Evolutionary conservation across 2,797 vertebrate genomes (phyloP).

Genomic region (Micrastur ruficollis): DNA sequence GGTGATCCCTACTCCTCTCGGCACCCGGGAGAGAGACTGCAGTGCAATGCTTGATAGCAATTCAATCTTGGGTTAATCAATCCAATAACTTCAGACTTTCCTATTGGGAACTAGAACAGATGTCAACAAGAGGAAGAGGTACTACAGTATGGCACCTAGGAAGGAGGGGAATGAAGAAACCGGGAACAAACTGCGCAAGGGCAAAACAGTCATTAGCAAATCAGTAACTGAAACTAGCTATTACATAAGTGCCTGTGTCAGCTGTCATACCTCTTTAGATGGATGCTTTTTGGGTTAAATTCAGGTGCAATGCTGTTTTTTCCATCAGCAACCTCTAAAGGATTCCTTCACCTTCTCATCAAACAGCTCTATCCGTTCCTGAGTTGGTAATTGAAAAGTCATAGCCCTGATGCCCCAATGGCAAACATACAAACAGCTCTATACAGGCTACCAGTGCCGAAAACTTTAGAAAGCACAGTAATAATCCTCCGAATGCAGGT

Average conservation of each 20-base stretch:
- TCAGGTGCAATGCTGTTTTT: neutral
- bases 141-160: neutral
- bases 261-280: neutral
- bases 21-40: neutral
- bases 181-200: slow-evolving; percentile 4
- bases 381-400: neutral
- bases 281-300: neutral
- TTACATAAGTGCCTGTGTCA: slow-evolving; percentile 16
- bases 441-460: neutral
- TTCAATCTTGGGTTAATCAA: neutral
- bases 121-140: slow-evolving; percentile 19
- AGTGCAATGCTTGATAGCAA: neutral
- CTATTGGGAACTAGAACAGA: neutral
- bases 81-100: neutral
- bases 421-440: neutral
- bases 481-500: neutral
- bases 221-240: slow-evolving; percentile 11
- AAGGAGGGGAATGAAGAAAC: slow-evolving; percentile 57
- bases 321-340: neutral
- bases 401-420: rapidly evolving
- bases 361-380: neutral
- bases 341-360: neutral
- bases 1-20: neutral
- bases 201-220: slow-evolving; percentile 56
- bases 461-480: neutral